Evolutionary conservation across 2,113 vertebrate species (phyloP), one percentile per base, ranked within the genome.

Genomic region (Halcyon senegalensis): DNA sequence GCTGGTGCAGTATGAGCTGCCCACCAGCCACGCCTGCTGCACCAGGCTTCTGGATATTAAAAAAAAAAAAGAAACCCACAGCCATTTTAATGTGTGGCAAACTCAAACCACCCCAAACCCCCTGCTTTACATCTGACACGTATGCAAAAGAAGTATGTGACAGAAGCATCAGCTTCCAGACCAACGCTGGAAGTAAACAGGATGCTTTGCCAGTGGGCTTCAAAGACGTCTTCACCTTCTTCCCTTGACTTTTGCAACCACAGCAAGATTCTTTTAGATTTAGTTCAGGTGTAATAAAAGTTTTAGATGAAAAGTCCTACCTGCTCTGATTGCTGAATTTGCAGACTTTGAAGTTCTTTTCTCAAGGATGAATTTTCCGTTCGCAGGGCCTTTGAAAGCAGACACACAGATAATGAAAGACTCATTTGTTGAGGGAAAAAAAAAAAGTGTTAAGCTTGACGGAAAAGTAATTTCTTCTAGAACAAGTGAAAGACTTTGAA

Each of bases 311-410:
- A 87, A 93, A 87, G 86, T 77, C 39, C 94, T 97, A 99, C 99
- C 98, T 99, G 99, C 89, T 99, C 98, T 11, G 97, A 98, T 9
- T 98, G 97, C 93, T 98, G 98, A 95, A 97, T 98, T 94, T 98
- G 98, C 87, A 99, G 94, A 46, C 96, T 97, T 90, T 99, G 98
- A 82, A 99, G 94, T 91, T 99, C 98, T 90, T 97, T 98, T 87
- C 98, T 98, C 86, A 99, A 96, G 87, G 96, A 97, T 67, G 98
- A 97, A 48, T 98, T 98, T 96, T 99, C 98, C 6, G 96, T 97
- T 96, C 98, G 98, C 90, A 99, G 69, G 20, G 63, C 96, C 99
- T 99, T 98, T 94, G 94, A 97, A 97, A 97, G 82, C 89, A 90
- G 94, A 97, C 28, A 96, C 64, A 96, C 30, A 95, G 70, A 81